Conservation (phyloP, 2,888 invertebrate species). For the Unio delphinus region DNA sequence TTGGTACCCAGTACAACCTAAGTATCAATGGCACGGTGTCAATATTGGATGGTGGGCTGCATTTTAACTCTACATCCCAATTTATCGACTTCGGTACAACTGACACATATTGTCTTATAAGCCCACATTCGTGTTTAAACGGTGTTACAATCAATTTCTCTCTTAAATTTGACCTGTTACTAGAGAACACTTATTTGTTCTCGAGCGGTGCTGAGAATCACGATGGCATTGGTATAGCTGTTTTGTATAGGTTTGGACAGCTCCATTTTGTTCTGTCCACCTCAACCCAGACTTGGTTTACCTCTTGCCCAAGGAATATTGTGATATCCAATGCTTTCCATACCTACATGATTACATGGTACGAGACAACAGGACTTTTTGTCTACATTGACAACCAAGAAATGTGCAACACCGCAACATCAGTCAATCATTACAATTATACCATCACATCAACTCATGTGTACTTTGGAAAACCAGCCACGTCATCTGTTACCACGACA, state of each 20-base stretch:
- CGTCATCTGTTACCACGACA: constrained; percentile 8
- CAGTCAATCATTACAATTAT: constrained; percentile 20
- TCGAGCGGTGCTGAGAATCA: constrained; percentile 51
- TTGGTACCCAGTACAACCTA: constrained; percentile 23
- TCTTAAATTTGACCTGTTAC: constrained; percentile 37
- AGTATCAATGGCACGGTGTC: constrained; percentile 28
- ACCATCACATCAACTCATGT: constrained; percentile 16
- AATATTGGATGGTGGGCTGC: constrained; percentile 26
- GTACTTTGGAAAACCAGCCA: constrained; percentile 34
- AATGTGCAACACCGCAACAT: constrained; percentile 19
- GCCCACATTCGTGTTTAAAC: constrained; percentile 36
- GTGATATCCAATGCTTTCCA: constrained; percentile 29
- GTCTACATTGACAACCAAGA: constrained; percentile 39
- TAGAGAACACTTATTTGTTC: constrained; percentile 53
- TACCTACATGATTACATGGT: constrained; percentile 48
- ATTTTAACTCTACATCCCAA: constrained; percentile 28
- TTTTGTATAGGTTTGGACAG: constrained; percentile 52
- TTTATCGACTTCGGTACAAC: constrained; percentile 41
- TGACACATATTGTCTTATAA: constrained; percentile 42
- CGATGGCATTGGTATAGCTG: constrained; percentile 45
- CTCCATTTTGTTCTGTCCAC: constrained; percentile 50
- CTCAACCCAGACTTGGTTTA: constrained; percentile 45
- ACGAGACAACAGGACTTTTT: constrained; percentile 32
- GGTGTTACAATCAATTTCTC: constrained; percentile 51
- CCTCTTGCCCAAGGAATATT: constrained; percentile 30